phyloP scores from a whole-genome alignment of 2,888 invertebrate species.

The Athrips mouffetella region DNA sequence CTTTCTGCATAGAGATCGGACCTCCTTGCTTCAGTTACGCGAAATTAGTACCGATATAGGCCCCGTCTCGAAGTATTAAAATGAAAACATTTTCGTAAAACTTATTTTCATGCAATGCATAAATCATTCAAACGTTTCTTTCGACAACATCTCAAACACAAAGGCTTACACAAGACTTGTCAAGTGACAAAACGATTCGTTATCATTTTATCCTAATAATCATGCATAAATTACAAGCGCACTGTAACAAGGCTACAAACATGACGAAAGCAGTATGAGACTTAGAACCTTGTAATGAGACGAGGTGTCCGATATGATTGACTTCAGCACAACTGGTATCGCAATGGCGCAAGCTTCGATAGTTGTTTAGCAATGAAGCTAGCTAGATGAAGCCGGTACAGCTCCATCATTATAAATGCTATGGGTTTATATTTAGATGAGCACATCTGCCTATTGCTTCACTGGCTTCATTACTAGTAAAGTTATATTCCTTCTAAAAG shows the following conservation, averaged over 20 bases:
- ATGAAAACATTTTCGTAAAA: no score
- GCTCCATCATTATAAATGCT: background rate
- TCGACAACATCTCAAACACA: constrained; percentile 1
- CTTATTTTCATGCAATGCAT: no score
- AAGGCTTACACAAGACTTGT: constrained; percentile 2
- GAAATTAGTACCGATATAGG: no score
- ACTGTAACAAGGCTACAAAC: no score
- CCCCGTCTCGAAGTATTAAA: no score
- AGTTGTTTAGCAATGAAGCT: background rate
- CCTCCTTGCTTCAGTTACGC: no score
- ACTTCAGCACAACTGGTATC: background rate
- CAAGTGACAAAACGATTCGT: constrained; percentile 2
- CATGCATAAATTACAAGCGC: background rate
- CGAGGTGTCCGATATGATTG: background rate
- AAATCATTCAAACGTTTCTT: background rate
- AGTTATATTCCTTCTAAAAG: no score
- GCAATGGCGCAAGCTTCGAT: background rate
- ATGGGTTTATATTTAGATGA: background rate
- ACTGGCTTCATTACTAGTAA: background rate
- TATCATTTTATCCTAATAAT: constrained; percentile 7
- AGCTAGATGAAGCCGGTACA: constrained; percentile 3
- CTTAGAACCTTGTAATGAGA: no score
- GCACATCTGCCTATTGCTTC: background rate
- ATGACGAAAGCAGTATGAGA: no score
- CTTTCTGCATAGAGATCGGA: no score